Percentiles rank a stretch among this genome's conserved stretches.
Conservation (phyloP, 2,888 invertebrate genomes). For the Phymatocera aterrima region DNA sequence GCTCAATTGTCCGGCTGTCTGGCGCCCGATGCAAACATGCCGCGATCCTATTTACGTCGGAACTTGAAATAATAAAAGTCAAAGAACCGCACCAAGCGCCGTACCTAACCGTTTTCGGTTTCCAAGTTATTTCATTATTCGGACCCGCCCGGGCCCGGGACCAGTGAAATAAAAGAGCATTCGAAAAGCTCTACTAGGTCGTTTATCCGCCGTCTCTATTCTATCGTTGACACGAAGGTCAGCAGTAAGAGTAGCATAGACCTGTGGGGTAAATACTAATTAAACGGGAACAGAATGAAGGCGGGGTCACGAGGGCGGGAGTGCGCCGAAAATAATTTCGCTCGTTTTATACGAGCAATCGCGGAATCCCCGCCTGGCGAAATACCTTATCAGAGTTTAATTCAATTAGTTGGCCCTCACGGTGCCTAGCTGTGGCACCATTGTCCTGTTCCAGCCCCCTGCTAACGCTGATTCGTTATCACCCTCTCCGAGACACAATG, state of each 20-base stretch:
- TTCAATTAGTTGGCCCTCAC: slow-evolving; percentile 72
- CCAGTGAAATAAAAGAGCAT: no score
- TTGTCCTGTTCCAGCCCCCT: slow-evolving; percentile 60
- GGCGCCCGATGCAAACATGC: slow-evolving; percentile 24
- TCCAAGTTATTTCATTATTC: neutral
- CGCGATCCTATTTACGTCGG: slow-evolving; percentile 18
- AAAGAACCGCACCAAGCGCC: neutral
- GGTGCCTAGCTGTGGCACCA: slow-evolving; percentile 60
- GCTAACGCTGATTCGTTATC: slow-evolving; percentile 68
- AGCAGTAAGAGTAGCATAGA: no score
- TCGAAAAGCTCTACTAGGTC: no score
- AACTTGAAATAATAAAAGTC: slow-evolving; percentile 6
- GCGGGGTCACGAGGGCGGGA: no score
- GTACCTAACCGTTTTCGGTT: neutral
- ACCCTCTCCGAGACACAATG: slow-evolving; percentile 65
- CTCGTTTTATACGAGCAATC: neutral
- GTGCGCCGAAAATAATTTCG: slow-evolving; percentile 29
- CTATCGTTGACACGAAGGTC: no score
- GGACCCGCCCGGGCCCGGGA: no score
- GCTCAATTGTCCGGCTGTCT: slow-evolving; percentile 14
- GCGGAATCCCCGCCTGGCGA: neutral
- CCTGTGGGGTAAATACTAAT: no score
- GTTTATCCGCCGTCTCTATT: no score
- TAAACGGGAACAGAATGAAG: no score
- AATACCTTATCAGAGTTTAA: slow-evolving; percentile 67